phyloP scores from a whole-genome alignment of 2,797 vertebrate genomes.

The Sus cebifrons region DNA sequence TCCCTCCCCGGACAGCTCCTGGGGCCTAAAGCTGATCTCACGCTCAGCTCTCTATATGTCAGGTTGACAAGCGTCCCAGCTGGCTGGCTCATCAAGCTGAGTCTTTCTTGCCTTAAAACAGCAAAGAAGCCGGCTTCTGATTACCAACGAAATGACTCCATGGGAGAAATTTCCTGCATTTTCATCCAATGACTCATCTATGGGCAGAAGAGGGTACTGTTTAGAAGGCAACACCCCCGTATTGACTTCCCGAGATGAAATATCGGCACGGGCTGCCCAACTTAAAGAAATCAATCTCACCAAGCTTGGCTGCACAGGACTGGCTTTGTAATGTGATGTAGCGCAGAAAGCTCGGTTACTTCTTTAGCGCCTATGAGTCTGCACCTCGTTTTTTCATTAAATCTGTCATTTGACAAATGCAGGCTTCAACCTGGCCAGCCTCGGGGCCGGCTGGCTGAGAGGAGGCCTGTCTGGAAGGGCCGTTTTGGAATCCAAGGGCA shows the following conservation, averaged over 20 bases:
- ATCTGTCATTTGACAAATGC: slow-evolving; percentile 38
- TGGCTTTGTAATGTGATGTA: background rate
- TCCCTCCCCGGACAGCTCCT: background rate
- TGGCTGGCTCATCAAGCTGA: background rate
- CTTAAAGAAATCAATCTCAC: background rate
- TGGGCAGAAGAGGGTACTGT: background rate
- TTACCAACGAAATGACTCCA: background rate
- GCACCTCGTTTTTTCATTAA: background rate
- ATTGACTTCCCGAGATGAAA: background rate
- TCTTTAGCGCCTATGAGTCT: background rate
- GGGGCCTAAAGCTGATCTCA: background rate
- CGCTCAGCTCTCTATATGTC: rapidly evolving
- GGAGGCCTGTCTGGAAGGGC: background rate
- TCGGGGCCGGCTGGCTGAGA: background rate
- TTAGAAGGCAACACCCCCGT: background rate
- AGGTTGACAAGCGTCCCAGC: background rate
- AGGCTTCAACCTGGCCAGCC: background rate
- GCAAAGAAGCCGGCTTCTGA: background rate
- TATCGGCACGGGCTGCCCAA: background rate
- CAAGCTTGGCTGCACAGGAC: slow-evolving; percentile 11
- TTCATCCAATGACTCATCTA: background rate
- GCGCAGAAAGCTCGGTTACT: background rate
- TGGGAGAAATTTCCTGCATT: background rate
- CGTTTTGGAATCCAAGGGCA: background rate
- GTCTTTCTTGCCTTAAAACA: background rate